Evolutionary conservation across 2,113 vertebrate species (phyloP).

Genomic region (Microcebus griseorufus): DNA sequence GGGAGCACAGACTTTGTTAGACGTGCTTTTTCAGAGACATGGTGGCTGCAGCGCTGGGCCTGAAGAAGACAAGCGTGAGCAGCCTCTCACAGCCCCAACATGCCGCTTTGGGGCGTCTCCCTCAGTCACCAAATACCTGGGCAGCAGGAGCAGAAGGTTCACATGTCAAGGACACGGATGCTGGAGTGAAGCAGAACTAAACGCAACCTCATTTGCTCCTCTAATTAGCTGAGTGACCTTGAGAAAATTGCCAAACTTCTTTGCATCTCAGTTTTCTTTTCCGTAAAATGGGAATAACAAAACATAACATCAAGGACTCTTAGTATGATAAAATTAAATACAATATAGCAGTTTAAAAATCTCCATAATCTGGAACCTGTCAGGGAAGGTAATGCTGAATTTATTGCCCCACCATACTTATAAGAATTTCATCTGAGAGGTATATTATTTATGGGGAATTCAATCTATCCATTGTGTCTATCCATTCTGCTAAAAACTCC

Average conservation of each 20-base stretch:
- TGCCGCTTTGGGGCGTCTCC: not conserved
- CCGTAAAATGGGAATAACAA: not conserved
- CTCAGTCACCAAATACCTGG: not conserved
- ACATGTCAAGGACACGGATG: not conserved
- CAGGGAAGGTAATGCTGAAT: not conserved
- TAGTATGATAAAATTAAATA: not conserved
- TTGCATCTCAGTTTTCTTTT: not conserved
- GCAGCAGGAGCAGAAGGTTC: not conserved
- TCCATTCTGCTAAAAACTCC: not conserved
- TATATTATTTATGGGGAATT: not conserved
- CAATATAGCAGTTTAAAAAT: not conserved
- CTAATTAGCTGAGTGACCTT: not conserved
- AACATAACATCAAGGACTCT: not conserved
- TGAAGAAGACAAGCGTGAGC: not conserved
- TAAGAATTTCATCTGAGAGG: not conserved
- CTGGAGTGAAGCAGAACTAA: not conserved
- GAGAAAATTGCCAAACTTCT: not conserved
- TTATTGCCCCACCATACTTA: not conserved
- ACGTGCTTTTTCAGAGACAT: not conserved
- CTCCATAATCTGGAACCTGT: not conserved
- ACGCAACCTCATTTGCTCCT: too few species aligned
- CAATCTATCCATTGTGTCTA: not conserved
- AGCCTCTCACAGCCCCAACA: not conserved
- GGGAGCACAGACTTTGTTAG: not conserved
- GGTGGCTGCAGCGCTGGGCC: accelerated